A percentile compares a stretch with the other conserved stretches of the same genome.
Evolutionary conservation across 2,113 vertebrate genomes (phyloP).

Genomic region (Camelus bactrianus): DNA sequence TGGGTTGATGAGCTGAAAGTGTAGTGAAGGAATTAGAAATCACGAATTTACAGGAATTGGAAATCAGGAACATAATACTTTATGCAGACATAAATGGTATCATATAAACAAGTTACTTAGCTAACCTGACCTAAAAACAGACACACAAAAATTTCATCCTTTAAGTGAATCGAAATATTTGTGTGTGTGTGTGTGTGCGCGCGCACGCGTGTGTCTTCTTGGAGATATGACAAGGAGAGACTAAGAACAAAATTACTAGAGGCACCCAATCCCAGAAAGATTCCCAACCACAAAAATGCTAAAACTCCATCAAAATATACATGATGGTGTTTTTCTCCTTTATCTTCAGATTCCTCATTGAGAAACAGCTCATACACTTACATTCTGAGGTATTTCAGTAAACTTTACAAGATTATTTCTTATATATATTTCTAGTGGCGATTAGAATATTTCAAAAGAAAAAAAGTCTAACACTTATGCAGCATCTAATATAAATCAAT

Average conservation of each 20-base stretch:
- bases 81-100: not conserved
- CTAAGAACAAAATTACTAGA: not conserved
- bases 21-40: constrained; percentile 18
- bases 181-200: not conserved
- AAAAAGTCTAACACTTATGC: not conserved
- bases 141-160: not conserved
- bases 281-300: not conserved
- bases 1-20: not conserved
- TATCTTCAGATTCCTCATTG: not conserved
- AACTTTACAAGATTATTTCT: not conserved
- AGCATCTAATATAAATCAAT: not conserved
- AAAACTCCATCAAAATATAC: not conserved
- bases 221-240: not conserved
- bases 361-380: not conserved
- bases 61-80: not conserved
- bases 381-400: not conserved
- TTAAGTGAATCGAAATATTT: constrained; percentile 17
- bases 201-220: not conserved
- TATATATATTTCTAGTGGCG: not conserved
- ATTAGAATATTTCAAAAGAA: constrained; percentile 13
- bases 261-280: not conserved
- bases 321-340: constrained; percentile 3
- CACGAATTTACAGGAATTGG: not conserved
- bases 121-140: constrained; percentile 11
- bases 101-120: constrained; percentile 16